Evolutionary conservation across 2,888 invertebrate genomes (phyloP).

Genomic region (Euphydryas editha): DNA sequence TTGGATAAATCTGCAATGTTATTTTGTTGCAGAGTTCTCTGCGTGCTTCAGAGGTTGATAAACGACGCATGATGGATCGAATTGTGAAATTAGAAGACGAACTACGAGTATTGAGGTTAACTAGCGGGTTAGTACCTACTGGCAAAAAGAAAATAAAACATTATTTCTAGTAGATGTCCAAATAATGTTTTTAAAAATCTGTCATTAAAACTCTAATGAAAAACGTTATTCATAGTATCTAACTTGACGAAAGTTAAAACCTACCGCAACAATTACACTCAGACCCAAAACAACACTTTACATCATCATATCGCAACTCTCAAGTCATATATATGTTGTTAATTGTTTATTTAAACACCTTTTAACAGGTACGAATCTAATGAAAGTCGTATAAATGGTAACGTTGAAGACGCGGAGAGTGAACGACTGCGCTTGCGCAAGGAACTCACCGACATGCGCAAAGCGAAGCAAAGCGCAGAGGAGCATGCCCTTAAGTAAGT

Average conservation of each 20-base stretch:
- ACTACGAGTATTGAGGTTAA: constrained; percentile 73
- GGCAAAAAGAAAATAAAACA: too few species aligned
- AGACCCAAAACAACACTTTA: too few species aligned
- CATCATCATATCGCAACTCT: too few species aligned
- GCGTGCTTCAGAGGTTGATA: constrained; percentile 85
- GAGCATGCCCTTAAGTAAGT: constrained; percentile 84
- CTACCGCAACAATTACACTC: too few species aligned
- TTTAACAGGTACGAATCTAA: constrained; percentile 59
- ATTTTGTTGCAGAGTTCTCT: constrained; percentile 84
- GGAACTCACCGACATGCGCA: constrained; percentile 83
- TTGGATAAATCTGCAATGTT: too few species aligned
- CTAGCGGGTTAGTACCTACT: constrained; percentile 58
- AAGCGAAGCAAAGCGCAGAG: constrained; percentile 83
- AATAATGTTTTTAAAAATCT: too few species aligned
- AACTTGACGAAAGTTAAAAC: too few species aligned
- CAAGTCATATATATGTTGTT: constrained; percentile 1
- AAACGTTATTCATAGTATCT: too few species aligned
- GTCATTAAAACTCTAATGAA: too few species aligned
- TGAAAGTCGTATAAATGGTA: constrained; percentile 69
- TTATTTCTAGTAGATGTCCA: too few species aligned
- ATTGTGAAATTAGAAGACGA: constrained; percentile 87
- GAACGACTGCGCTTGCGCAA: constrained; percentile 82
- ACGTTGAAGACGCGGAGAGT: constrained; percentile 70
- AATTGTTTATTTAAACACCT: constrained; percentile 11
- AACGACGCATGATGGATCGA: constrained; percentile 86